These are phyloP conservation scores for Melanotus villosus DNA, from an alignment of 2,888 invertebrate genomes.

Conservation along the genomic window DNA sequence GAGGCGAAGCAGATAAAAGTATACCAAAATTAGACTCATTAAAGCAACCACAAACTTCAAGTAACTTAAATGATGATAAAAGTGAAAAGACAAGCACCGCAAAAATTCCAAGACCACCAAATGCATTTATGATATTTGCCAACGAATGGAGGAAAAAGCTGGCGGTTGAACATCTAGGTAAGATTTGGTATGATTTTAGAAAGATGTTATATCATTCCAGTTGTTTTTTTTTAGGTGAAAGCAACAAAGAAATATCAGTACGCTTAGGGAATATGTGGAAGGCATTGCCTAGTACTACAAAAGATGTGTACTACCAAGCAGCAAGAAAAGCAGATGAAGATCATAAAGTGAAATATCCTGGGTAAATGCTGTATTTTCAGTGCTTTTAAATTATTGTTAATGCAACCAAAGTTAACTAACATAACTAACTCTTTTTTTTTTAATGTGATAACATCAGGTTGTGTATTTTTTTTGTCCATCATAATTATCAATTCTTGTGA, in stretches of 20 bases:
- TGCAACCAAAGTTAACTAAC: too few species aligned
- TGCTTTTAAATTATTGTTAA: not conserved
- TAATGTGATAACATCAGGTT: too few species aligned
- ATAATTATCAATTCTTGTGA: too few species aligned
- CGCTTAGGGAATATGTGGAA: conserved; percentile 70
- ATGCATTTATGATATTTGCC: conserved; percentile 72
- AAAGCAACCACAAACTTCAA: not conserved
- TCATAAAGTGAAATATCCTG: conserved; percentile 68
- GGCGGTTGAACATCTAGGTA: conserved; percentile 66
- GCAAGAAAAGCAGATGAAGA: conserved; percentile 67
- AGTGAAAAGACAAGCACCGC: not conserved
- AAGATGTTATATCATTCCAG: not conserved
- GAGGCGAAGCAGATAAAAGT: not conserved
- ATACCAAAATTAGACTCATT: not conserved
- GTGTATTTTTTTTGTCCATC: too few species aligned
- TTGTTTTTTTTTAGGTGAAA: conserved; percentile 61
- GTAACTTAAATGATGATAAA: not conserved
- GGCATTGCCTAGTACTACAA: conserved; percentile 64
- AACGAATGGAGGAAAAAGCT: conserved; percentile 69
- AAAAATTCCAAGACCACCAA: conserved; percentile 68
- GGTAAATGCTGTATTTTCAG: conserved; percentile 44
- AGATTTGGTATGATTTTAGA: conserved; percentile 5
- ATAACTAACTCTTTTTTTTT: too few species aligned
- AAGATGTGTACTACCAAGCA: conserved; percentile 66
- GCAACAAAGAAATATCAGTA: conserved; percentile 70